Evolutionary conservation across 53 echinoderm and acorn worm species (phyloP), one percentile per base, ranked within the genome.

Genomic region (Astropecten irregularis): DNA sequence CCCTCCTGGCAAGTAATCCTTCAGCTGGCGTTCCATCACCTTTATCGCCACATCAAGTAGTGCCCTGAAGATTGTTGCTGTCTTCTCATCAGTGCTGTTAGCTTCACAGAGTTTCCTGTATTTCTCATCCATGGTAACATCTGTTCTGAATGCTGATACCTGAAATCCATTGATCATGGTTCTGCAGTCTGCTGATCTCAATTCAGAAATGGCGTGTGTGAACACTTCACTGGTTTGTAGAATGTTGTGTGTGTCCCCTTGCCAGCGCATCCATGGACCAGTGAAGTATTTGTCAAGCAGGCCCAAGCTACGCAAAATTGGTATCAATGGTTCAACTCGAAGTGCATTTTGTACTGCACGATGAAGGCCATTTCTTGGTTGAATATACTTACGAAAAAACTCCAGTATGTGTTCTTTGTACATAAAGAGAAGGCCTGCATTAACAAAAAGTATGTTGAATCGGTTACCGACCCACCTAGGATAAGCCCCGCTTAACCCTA

Each of bases 381-480:
- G 19, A 2, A 71, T 18, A 0, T 76, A 54, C 25, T 83, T 88
- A 0, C 8, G 51, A 40, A 89, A 89, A 50, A 49, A 84, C 26
- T 83, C 40, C 3, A 48, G 71, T 31, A 74, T 74, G 23, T 51
- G 65, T 82, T n/a, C n/a, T n/a, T n/a, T n/a, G n/a, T n/a, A n/a
- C n/a, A n/a, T n/a, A n/a, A n/a, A 60, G 28, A 29, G 28, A 7
- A 71, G 26, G 3, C 82, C 82, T 4, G 66, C 49, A 52, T 64
- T 64, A 6, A 82, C 65, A 82, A 65, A 82, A 37, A 64, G 66
- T 5, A 82, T 48, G 57, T 82, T 82, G 65, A 82, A 82, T 15
- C 67, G 44, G 37, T 82, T 82, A 14, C 82, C 82, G 26, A 66
- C 82, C 82, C 67, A 82, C 49, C 82, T 44, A 6, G 82, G 67